Evolutionary conservation across 2,797 vertebrate genomes (phyloP).

Genomic region (Eptatretus atami): DNA sequence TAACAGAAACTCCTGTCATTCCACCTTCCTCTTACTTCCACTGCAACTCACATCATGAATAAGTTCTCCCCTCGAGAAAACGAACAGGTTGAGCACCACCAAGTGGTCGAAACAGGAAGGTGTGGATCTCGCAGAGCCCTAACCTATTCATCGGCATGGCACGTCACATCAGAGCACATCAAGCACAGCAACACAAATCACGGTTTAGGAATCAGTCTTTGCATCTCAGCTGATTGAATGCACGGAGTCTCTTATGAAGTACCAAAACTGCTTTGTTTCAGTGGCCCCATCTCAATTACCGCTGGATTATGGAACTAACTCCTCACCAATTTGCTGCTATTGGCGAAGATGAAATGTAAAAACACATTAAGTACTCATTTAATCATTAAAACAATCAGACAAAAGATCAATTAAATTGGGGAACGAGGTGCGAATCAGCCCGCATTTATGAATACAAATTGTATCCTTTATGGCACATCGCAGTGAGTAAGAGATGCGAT

Average conservation of each 20-base stretch:
- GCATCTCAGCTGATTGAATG: too few relatives aligned
- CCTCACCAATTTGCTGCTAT: too few relatives aligned
- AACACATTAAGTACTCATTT: not conserved
- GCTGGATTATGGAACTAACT: too few relatives aligned
- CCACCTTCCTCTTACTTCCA: not conserved
- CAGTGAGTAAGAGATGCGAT: too few relatives aligned
- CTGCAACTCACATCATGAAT: conserved; percentile 67
- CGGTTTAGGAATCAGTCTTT: too few relatives aligned
- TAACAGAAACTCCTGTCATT: not conserved
- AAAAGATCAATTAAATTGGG: not conserved
- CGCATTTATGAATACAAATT: not conserved
- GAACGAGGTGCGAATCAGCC: too few relatives aligned
- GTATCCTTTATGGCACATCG: not conserved
- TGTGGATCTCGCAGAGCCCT: conserved; percentile 84
- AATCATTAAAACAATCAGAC: not conserved
- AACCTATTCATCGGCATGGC: conserved; percentile 56
- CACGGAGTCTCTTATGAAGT: too few relatives aligned
- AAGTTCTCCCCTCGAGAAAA: conserved; percentile 90
- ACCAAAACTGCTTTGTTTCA: too few relatives aligned
- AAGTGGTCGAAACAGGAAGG: conserved; percentile 92
- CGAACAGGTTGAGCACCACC: conserved; percentile 74
- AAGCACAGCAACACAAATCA: not conserved
- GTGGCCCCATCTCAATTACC: too few relatives aligned
- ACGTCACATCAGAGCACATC: not conserved
- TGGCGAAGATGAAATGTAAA: not conserved